Evolutionary conservation across 2,797 vertebrate species (phyloP).

Genomic region (Acrossocheilus wenchowensis): DNA sequence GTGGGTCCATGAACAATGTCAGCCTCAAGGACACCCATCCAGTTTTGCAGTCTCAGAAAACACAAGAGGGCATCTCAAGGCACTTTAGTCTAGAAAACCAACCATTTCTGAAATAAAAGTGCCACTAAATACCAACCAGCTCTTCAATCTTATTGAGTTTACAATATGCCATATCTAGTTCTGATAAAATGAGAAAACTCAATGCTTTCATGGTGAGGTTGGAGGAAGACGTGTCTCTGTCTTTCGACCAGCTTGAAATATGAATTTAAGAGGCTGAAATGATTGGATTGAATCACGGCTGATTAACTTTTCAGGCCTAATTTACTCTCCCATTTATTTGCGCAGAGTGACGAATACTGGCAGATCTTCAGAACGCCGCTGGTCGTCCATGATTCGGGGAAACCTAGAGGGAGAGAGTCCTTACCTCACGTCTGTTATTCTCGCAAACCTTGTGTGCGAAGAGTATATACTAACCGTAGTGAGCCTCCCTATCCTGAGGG

Average conservation of each 20-base stretch:
- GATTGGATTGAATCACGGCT: conserved; percentile 53
- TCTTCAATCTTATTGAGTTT: conserved; percentile 71
- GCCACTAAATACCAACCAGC: conserved; percentile 48
- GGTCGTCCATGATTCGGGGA: not conserved
- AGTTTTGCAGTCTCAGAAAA: conserved; percentile 42
- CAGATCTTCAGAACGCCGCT: conserved; percentile 44
- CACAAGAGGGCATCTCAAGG: conserved; percentile 45
- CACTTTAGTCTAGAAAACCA: conserved; percentile 49
- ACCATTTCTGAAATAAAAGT: conserved; percentile 14
- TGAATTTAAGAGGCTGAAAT: conserved; percentile 48
- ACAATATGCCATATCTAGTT: conserved; percentile 70
- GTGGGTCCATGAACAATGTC: conserved; percentile 50
- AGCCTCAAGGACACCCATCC: conserved; percentile 60
- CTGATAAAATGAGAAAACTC: conserved; percentile 42
- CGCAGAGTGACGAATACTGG: conserved; percentile 41
- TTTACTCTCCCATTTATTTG: conserved; percentile 58
- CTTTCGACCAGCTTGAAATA: conserved; percentile 47
- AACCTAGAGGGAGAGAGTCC: conserved; percentile 9
- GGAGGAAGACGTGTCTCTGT: conserved; percentile 49
- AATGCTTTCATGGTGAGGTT: conserved; percentile 5
- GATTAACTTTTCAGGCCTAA: conserved; percentile 60
- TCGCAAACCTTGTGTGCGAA: conserved; percentile 7
- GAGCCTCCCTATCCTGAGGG: conserved; percentile 1
- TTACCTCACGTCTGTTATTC: conserved; percentile 31
- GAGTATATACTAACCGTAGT: conserved; percentile 24